These are phyloP conservation scores for Girardinus metallicus DNA, from an alignment of 2,797 vertebrate genomes.

Conservation along the genomic window DNA sequence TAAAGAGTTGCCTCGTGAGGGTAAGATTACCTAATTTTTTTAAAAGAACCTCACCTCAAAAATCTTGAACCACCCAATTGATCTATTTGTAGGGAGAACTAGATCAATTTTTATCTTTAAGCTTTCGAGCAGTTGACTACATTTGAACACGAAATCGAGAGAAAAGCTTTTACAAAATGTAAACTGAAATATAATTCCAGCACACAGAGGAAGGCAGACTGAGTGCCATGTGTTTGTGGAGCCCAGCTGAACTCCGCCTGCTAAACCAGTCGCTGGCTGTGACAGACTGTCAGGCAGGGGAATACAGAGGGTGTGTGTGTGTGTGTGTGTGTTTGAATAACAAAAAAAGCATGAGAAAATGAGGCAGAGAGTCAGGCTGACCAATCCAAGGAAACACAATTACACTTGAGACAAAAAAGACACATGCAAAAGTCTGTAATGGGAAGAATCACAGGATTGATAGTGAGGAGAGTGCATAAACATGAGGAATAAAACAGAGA, in stretches of 20 bases:
- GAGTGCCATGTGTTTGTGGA: slow-evolving; percentile 72
- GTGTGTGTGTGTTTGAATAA: slow-evolving; percentile 11
- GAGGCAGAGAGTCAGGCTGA: slow-evolving; percentile 55
- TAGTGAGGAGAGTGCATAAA: slow-evolving; percentile 40
- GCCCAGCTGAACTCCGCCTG: slow-evolving; percentile 72
- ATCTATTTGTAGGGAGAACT: not conserved
- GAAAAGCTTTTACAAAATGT: slow-evolving; percentile 23
- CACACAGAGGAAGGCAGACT: slow-evolving; percentile 69
- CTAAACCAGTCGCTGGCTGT: slow-evolving; percentile 71
- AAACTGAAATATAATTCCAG: slow-evolving; percentile 63
- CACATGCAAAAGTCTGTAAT: slow-evolving; percentile 39
- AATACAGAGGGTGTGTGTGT: slow-evolving; percentile 48
- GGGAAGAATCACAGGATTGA: slow-evolving; percentile 45
- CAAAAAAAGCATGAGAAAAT: slow-evolving; percentile 42
- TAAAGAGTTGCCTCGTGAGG: not conserved
- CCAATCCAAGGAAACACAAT: slow-evolving; percentile 52
- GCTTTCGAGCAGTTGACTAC: not conserved
- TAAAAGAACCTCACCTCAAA: not conserved
- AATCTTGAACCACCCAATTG: not conserved
- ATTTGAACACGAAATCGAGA: slow-evolving; percentile 10
- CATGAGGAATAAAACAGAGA: slow-evolving; percentile 54
- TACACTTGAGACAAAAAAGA: slow-evolving; percentile 27
- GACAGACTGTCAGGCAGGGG: slow-evolving; percentile 69
- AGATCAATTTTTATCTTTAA: not conserved
- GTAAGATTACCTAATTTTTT: not conserved